phyloP scores from a whole-genome alignment of 2,888 invertebrate species.

The Sarcophaga subvicina region DNA sequence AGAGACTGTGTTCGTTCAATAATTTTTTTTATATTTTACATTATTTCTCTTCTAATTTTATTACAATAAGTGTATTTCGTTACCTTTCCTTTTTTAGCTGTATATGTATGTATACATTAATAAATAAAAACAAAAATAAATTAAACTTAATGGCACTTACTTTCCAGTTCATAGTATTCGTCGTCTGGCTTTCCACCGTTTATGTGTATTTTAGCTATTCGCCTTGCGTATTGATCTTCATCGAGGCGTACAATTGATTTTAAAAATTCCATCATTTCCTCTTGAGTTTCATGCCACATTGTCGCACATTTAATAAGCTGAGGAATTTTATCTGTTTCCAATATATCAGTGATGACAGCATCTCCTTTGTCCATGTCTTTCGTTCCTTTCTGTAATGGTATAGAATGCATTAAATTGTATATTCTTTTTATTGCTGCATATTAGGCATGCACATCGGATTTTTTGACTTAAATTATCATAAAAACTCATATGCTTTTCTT shows the following conservation, averaged over 20 bases:
- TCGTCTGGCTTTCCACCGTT: slow-evolving; percentile 84
- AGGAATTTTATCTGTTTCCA: slow-evolving; percentile 79
- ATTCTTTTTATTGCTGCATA: no score
- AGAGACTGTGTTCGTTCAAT: no score
- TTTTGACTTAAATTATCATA: no score
- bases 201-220: slow-evolving; percentile 91
- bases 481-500: no score
- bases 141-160: slow-evolving; percentile 82
- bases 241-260: slow-evolving; percentile 94
- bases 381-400: slow-evolving; percentile 36
- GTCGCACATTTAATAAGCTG: slow-evolving; percentile 88
- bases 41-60: no score
- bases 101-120: not conserved
- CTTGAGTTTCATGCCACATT: slow-evolving; percentile 96
- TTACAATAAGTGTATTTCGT: no score
- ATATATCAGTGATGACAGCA: slow-evolving; percentile 70
- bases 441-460: no score
- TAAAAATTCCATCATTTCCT: slow-evolving; percentile 95
- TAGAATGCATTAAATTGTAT: no score
- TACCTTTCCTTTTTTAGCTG: no score
- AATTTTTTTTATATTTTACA: no score
- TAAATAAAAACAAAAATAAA: not conserved
- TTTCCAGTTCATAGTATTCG: slow-evolving; percentile 86
- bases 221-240: slow-evolving; percentile 93
- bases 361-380: slow-evolving; percentile 27